Conservation (phyloP, 64 coral and sea anemone species). For the Pocillopora verrucosa region DNA sequence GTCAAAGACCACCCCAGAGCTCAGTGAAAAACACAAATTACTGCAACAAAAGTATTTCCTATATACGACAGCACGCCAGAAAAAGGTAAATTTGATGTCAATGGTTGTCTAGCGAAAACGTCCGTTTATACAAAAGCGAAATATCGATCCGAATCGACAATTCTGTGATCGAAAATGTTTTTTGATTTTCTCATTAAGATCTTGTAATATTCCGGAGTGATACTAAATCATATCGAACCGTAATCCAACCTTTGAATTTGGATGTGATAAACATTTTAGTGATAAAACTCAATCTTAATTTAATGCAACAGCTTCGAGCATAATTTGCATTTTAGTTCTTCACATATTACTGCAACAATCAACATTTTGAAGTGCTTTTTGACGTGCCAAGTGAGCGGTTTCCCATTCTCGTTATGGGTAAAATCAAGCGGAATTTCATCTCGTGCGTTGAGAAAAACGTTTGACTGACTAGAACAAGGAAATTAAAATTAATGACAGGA, state of each 20-base stretch:
- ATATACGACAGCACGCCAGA: neutral
- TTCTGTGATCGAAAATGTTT: neutral
- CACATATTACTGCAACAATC: neutral
- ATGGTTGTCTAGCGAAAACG: neutral
- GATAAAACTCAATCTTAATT: slow-evolving; percentile 21
- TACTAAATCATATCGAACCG: neutral
- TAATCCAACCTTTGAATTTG: slow-evolving; percentile 1
- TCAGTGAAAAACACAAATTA: neutral
- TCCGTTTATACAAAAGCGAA: neutral
- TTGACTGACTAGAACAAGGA: neutral
- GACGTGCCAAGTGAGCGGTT: neutral
- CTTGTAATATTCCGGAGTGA: neutral
- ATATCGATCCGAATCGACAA: neutral
- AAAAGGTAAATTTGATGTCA: neutral
- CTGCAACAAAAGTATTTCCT: neutral
- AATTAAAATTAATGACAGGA: neutral
- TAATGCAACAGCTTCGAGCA: neutral
- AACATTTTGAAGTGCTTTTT: slow-evolving; percentile 26
- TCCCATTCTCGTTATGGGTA: neutral
- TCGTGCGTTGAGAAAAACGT: neutral
- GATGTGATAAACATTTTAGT: neutral
- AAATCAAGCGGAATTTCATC: neutral
- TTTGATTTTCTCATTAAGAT: neutral
- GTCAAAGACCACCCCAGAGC: neutral
- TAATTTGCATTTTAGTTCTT: slow-evolving; percentile 32